Percentiles rank a stretch among this genome's conserved stretches.
phyloP scores from a whole-genome alignment of 2,113 vertebrate genomes.

The Engraulis encrasicolus region DNA sequence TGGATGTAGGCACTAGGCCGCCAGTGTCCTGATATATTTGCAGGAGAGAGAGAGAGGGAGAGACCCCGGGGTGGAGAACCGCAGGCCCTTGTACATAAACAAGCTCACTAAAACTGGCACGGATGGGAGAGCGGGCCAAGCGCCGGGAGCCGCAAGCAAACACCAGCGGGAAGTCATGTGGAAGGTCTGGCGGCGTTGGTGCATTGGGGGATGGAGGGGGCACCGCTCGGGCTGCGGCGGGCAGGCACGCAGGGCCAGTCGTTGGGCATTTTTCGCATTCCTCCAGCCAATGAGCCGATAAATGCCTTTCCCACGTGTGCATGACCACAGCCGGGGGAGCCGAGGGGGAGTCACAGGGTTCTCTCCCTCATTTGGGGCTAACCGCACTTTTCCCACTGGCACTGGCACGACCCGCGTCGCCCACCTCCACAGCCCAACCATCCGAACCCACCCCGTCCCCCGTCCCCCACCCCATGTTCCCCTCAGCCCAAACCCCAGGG shows the following conservation, averaged over 20 bases:
- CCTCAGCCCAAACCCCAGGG: neutral
- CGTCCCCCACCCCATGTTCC: too few species aligned
- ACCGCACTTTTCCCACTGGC: slow-evolving; percentile 30
- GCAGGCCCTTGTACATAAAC: neutral
- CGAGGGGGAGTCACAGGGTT: slow-evolving; percentile 52
- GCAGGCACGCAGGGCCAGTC: slow-evolving; percentile 81
- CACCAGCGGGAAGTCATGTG: slow-evolving; percentile 28
- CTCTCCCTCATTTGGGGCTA: slow-evolving; percentile 33
- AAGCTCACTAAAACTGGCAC: neutral
- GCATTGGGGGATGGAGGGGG: slow-evolving; percentile 49
- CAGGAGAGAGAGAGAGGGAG: slow-evolving; percentile 5
- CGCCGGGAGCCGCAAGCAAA: slow-evolving; percentile 11
- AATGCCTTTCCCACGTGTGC: slow-evolving; percentile 91
- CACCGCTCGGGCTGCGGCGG: slow-evolving; percentile 78
- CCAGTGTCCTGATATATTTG: slow-evolving; percentile 11
- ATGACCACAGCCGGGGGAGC: slow-evolving; percentile 65
- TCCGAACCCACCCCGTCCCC: neutral
- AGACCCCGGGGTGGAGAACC: neutral
- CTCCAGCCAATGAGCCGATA: slow-evolving; percentile 90
- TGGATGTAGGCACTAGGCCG: neutral
- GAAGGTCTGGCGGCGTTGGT: slow-evolving; percentile 32
- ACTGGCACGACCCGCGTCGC: slow-evolving; percentile 27
- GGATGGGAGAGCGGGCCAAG: neutral
- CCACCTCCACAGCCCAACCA: too few species aligned
- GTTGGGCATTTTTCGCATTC: slow-evolving; percentile 93